Conservation (phyloP, 1,140 invertebrate species). For the Dreissena rostriformis region DNA sequence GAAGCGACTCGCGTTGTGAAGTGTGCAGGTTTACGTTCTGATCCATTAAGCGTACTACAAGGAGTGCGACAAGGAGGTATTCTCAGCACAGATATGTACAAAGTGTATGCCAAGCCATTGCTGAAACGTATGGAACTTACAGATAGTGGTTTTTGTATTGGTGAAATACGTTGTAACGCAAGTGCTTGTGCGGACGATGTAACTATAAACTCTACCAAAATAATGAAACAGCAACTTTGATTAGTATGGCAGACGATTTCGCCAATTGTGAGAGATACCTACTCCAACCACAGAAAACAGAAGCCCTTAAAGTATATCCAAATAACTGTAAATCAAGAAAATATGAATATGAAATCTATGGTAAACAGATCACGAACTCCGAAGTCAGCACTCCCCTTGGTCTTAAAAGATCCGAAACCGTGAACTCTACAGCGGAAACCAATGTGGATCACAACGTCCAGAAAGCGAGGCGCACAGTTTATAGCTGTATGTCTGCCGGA, state of each 20-base stretch:
- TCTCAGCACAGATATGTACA: too few species aligned
- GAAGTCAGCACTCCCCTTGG: conserved; percentile 18
- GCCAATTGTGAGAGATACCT: conserved; percentile 16
- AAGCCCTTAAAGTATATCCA: neutral
- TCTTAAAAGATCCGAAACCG: neutral
- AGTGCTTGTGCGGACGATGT: conserved; percentile 12
- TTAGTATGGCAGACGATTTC: conserved; percentile 10
- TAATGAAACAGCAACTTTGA: neutral
- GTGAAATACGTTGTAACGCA: neutral
- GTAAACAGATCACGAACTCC: neutral
- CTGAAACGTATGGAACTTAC: too few species aligned
- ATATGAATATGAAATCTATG: neutral
- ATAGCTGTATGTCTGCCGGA: conserved; percentile 19
- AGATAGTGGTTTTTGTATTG: neutral
- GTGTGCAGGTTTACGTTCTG: too few species aligned
- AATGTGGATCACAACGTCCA: conserved; percentile 13
- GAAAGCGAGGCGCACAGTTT: conserved; percentile 16
- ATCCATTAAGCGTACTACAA: too few species aligned
- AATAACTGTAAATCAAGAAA: neutral
- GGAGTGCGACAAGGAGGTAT: too few species aligned
- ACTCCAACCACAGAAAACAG: conserved; percentile 6
- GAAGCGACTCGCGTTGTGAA: too few species aligned
- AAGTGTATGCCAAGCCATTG: too few species aligned
- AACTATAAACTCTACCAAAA: neutral
- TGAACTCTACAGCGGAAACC: neutral